phyloP scores from a whole-genome alignment of 2,113 vertebrate genomes.

The Upupa epops region DNA sequence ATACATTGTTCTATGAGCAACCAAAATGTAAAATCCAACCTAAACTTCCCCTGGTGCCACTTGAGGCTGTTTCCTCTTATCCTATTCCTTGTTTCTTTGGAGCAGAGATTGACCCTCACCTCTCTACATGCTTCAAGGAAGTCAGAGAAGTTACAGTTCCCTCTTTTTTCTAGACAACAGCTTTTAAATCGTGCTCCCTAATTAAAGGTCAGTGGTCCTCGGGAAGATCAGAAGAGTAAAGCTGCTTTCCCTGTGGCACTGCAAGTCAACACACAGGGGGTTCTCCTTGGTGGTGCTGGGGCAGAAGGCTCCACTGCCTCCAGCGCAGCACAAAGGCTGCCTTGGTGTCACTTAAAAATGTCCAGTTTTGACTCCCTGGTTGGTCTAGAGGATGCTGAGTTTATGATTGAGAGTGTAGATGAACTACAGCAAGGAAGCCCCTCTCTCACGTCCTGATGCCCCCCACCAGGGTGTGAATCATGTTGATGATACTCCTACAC shows the following conservation, averaged over 20 bases:
- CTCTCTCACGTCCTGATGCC: not conserved
- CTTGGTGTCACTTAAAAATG: not conserved
- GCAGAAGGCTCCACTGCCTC: not conserved
- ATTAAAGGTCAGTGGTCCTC: not conserved
- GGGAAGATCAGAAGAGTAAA: not conserved
- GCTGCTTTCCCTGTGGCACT: not conserved
- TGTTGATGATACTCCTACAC: accelerated
- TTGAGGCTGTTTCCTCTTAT: too few relatives aligned
- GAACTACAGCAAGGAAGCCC: too few relatives aligned
- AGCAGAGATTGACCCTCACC: too few relatives aligned
- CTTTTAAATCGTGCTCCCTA: not conserved
- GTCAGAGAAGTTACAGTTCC: too few relatives aligned
- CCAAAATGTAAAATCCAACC: too few relatives aligned
- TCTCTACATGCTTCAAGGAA: too few relatives aligned
- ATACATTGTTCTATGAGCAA: not conserved
- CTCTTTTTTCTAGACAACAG: not conserved
- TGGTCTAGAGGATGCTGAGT: not conserved
- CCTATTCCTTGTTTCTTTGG: too few relatives aligned
- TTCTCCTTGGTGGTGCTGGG: not conserved
- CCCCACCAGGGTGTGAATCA: not conserved
- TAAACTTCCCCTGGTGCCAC: too few relatives aligned
- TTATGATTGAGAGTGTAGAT: too few relatives aligned
- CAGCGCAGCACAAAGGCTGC: not conserved
- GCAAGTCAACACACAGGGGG: not conserved
- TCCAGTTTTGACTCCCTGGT: not conserved